Conservation (phyloP, 1,140 invertebrate species). For the Caenorhabditis briggsae region DNA sequence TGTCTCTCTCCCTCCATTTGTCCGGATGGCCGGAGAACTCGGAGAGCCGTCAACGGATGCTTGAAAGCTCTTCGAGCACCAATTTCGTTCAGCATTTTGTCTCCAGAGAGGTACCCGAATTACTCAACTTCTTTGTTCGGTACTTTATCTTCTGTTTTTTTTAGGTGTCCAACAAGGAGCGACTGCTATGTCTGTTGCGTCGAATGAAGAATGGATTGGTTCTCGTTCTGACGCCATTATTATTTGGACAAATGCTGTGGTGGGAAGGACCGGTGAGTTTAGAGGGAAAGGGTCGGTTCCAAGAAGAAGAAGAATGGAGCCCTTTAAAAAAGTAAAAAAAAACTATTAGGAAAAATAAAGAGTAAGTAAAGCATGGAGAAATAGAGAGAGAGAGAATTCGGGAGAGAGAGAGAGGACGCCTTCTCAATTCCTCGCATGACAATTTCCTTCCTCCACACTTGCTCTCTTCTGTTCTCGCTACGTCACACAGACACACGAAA, state of each 20-base stretch:
- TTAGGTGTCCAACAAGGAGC: constrained; percentile 33
- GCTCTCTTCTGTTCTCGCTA: constrained; percentile 53
- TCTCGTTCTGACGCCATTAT: constrained; percentile 21
- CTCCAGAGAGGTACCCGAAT: constrained; percentile 39
- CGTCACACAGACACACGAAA: constrained; percentile 36
- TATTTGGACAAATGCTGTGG: constrained; percentile 45
- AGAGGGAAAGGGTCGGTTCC: no score
- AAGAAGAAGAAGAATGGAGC: no score
- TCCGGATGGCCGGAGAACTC: constrained; percentile 55
- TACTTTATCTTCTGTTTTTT: background rate
- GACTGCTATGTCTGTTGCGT: background rate
- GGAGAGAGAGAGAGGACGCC: constrained; percentile 17
- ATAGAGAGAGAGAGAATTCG: background rate
- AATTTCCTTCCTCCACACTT: constrained; percentile 42
- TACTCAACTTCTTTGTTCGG: background rate
- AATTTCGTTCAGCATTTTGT: constrained; percentile 53
- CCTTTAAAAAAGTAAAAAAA: background rate
- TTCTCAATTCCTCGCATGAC: constrained; percentile 49
- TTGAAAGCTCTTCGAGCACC: constrained; percentile 57
- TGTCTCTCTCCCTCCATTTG: constrained; percentile 47
- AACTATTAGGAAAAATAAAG: background rate
- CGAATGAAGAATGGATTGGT: constrained; percentile 23
- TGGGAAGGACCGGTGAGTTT: constrained; percentile 40
- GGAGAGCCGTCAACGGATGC: constrained; percentile 54
- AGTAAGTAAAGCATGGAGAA: background rate